Base-by-base conservation (phyloP, 2,797 vertebrate genomes). In the Falco novaeseelandiae region DNA sequence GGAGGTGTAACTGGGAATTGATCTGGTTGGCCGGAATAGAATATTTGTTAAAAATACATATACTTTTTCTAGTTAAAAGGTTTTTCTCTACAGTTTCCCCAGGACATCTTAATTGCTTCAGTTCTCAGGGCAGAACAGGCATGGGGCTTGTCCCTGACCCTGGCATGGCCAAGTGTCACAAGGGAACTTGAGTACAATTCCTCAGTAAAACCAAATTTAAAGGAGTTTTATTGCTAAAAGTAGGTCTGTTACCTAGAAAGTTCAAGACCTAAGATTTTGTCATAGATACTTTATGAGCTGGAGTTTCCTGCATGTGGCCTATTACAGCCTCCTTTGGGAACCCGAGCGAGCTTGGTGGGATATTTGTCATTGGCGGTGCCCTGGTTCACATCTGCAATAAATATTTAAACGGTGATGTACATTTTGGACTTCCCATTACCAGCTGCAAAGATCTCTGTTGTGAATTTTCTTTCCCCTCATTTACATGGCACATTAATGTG, bases 141-240 rank as follows among this genome's bases (percentile, higher is more conserved):
- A 10, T 20, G 2, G 2, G 36, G 42, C 17, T 57, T 4, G 0
- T 10, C 6, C 2, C 49, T 12, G n/a, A 63, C 20, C 38, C 38
- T 4, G 0, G 20, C 40, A 2, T 0, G 0, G 42, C 18, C 1
- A 0, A 22, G 26, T 2, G 7, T 19, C 79, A 30, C 34, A 23
- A 20, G 34, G 55, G 23, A 77, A 12, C 21, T 3, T 9, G 16
- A 72, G 54, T 48, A 52, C 72, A n/a, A 20, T 11, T 52, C 30
- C 55, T 40, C 16, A 9, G 3, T 8, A 70, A 66, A 66, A 52
- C 9, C 15, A 38, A 12, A 19, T 23, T 17, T 10, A 26, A 34
- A 32, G 46, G 66, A 21, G 30, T 32, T 51, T 30, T 70, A 13
- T 27, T 27, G 40, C 32, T 44, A 5, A 44, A 72, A 79, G 44